A percentile compares a stretch with the other conserved stretches of the same genome.
Conservation (phyloP, 35 echinoderm and acorn worm species). For the Lytechinus pictus region DNA sequence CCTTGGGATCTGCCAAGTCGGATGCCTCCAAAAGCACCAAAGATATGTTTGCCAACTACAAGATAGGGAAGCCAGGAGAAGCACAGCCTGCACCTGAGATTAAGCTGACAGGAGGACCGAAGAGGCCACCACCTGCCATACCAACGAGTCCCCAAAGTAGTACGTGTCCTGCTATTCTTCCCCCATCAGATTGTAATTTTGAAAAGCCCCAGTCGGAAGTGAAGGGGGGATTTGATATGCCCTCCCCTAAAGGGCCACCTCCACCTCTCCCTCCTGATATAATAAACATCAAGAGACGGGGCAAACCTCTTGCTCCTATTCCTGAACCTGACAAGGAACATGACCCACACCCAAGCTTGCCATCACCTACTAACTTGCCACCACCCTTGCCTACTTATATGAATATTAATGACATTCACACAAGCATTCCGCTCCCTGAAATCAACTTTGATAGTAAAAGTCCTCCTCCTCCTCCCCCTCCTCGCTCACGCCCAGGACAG, state of each 20-base stretch:
- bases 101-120: constrained; percentile 50
- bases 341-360: constrained; percentile 35
- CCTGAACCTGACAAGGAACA: neutral
- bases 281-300: neutral
- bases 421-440: constrained; percentile 20
- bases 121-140: constrained; percentile 23
- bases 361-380: constrained; percentile 36
- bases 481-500: neutral
- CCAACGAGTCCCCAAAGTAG: constrained; percentile 25
- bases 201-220: constrained; percentile 25
- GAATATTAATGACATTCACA: constrained; percentile 33
- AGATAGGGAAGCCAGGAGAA: constrained; percentile 94
- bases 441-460: constrained; percentile 40
- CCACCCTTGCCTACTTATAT: constrained; percentile 62
- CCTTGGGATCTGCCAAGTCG: constrained; percentile 56
- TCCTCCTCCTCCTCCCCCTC: constrained; percentile 45
- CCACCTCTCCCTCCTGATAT: constrained; percentile 56
- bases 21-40: constrained; percentile 66
- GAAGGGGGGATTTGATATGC: constrained; percentile 51
- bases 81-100: constrained; percentile 69
- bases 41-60: constrained; percentile 80
- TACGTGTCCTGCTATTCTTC: constrained; percentile 42
- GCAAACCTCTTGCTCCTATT: neutral
- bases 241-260: constrained; percentile 68
- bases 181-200: constrained; percentile 25